Conservation (phyloP, 1,140 invertebrate species). For the Zeugodacus cucurbitae region DNA sequence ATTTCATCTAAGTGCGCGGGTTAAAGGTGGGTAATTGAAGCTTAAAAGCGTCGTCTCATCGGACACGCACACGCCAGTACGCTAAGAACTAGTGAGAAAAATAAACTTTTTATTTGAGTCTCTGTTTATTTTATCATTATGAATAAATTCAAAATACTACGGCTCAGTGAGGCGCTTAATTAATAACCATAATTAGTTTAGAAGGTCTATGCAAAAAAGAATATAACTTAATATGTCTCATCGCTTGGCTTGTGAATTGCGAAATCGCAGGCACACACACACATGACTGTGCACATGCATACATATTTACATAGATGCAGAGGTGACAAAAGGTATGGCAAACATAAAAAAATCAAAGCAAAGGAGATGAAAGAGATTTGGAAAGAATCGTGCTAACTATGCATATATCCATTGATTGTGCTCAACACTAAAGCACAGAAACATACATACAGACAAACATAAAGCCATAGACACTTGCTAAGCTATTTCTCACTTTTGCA, state of each 20-base stretch:
- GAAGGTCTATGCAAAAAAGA: conserved; percentile 1
- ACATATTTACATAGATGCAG: not conserved
- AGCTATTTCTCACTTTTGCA: not conserved
- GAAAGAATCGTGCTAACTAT: not conserved
- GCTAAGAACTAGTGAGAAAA: not conserved
- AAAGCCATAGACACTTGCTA: not conserved
- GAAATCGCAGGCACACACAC: not conserved
- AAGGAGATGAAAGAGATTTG: not conserved
- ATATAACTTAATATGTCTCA: not conserved
- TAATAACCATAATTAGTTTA: not conserved
- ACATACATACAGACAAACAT: not conserved
- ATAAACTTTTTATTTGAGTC: not conserved
- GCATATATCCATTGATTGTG: not conserved
- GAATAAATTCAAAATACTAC: not conserved
- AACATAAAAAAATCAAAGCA: not conserved
- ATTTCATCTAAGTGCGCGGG: not conserved
- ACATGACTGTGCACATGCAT: not conserved
- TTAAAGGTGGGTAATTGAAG: not conserved
- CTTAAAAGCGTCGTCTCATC: not conserved
- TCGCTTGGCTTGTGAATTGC: not conserved
- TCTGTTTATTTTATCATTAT: not conserved
- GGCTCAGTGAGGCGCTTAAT: not conserved
- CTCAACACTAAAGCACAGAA: not conserved
- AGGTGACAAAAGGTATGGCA: not conserved
- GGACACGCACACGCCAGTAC: not conserved